phyloP scores from a whole-genome alignment of 1,140 invertebrate species.

The Leptonema lineaticorne region DNA sequence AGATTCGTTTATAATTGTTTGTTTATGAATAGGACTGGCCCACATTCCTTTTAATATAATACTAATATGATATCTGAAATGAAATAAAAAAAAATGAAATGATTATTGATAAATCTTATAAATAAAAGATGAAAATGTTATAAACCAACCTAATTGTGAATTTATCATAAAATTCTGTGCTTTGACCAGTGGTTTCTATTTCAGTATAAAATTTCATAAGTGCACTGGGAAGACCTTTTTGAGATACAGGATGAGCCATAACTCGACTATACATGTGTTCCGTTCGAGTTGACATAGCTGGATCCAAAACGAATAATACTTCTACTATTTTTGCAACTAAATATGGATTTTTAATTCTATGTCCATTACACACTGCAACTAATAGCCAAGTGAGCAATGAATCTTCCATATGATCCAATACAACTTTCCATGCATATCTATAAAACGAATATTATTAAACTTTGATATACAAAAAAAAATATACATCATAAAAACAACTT shows the following conservation, averaged over 20 bases:
- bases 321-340: constrained; percentile 93
- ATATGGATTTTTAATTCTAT: constrained; percentile 94
- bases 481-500: constrained; percentile 55
- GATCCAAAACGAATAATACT: constrained; percentile 90
- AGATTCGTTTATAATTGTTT: constrained; percentile 79
- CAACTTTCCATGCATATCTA: constrained; percentile 75
- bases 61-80: constrained; percentile 84
- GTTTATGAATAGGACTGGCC: constrained; percentile 65
- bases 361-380: constrained; percentile 84
- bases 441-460: constrained; percentile 43
- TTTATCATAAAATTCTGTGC: constrained; percentile 98
- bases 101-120: background rate
- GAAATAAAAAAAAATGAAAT: constrained; percentile 3
- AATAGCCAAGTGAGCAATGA: constrained; percentile 86
- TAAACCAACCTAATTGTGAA: constrained; percentile 86
- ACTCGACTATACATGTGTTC: constrained; percentile 56
- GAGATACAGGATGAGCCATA: constrained; percentile 85
- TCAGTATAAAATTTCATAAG: constrained; percentile 99
- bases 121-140: too few relatives aligned
- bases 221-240: constrained; percentile 77
- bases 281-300: constrained; percentile 73
- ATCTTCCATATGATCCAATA: constrained; percentile 77
- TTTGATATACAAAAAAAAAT: background rate
- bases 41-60: constrained; percentile 91
- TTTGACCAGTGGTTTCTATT: constrained; percentile 95